A percentile compares a stretch with the other conserved stretches of the same genome.
phyloP scores from a whole-genome alignment of 2,113 vertebrate species.

The Actinemys pallida region DNA sequence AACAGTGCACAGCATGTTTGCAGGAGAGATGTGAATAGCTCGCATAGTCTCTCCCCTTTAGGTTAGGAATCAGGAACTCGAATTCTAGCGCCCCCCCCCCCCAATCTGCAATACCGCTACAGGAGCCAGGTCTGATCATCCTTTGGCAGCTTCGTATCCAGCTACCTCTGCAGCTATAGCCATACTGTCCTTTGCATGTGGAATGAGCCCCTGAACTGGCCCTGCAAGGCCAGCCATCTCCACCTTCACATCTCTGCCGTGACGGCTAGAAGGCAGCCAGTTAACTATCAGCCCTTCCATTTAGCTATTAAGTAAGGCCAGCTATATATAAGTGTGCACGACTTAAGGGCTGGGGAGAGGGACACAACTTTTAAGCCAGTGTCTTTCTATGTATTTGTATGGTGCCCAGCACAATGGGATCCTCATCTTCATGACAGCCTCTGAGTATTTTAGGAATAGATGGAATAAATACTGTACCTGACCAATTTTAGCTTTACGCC shows the following conservation, averaged over 20 bases:
- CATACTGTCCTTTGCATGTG: neutral
- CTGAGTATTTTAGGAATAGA: neutral
- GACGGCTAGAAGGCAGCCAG: neutral
- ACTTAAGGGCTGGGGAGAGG: too few relatives aligned
- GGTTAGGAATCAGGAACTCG: neutral
- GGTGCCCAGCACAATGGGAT: too few relatives aligned
- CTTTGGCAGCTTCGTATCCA: fast-evolving
- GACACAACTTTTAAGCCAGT: too few relatives aligned
- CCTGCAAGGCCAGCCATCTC: neutral
- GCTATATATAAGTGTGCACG: too few relatives aligned
- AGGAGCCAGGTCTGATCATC: neutral
- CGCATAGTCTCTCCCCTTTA: neutral
- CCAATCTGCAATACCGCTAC: too few relatives aligned
- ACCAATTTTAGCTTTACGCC: neutral
- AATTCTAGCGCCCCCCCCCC: neutral
- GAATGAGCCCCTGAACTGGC: neutral
- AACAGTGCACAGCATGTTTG: neutral
- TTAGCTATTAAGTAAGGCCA: too few relatives aligned
- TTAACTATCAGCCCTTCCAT: neutral
- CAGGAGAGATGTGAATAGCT: neutral
- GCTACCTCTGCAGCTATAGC: neutral
- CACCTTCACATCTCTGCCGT: neutral
- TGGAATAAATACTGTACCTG: neutral
- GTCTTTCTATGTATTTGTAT: too few relatives aligned
- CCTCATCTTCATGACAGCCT: too few relatives aligned